phyloP scores from a whole-genome alignment of 2,797 vertebrate genomes.

The Myiothlypis chrysogaster region DNA sequence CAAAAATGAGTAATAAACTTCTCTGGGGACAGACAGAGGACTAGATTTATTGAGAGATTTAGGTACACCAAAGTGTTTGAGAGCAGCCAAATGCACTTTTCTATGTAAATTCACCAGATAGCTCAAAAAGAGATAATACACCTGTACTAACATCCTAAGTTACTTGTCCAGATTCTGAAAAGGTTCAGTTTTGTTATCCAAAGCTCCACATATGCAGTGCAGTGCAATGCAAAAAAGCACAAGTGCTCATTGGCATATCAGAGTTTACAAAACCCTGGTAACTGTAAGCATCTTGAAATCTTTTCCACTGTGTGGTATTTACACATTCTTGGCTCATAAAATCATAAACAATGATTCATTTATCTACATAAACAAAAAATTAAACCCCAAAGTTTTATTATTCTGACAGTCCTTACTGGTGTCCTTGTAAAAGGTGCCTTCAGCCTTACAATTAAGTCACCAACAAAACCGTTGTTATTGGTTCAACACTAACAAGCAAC shows the following conservation, averaged over 20 bases:
- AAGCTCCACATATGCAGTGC: not conserved
- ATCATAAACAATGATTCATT: not conserved
- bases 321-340: not conserved
- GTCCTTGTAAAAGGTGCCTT: not conserved
- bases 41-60: not conserved
- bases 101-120: not conserved
- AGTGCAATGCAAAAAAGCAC: not conserved
- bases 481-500: not conserved
- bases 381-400: fast-evolving
- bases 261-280: not conserved
- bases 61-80: not conserved
- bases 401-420: not conserved
- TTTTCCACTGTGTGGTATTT: not conserved
- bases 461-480: not conserved
- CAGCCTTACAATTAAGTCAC: not conserved
- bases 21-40: not conserved
- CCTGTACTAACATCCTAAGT: not conserved
- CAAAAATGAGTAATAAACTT: not conserved
- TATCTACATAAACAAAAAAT: not conserved
- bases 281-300: not conserved
- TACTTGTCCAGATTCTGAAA: not conserved
- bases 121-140: not conserved
- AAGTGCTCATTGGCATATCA: not conserved
- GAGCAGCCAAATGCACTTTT: not conserved
- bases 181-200: not conserved